Percentiles rank a stretch among this genome's conserved stretches.
Evolutionary conservation across 1,140 invertebrate genomes (phyloP).

Genomic region (Catajapyx aquilonaris): DNA sequence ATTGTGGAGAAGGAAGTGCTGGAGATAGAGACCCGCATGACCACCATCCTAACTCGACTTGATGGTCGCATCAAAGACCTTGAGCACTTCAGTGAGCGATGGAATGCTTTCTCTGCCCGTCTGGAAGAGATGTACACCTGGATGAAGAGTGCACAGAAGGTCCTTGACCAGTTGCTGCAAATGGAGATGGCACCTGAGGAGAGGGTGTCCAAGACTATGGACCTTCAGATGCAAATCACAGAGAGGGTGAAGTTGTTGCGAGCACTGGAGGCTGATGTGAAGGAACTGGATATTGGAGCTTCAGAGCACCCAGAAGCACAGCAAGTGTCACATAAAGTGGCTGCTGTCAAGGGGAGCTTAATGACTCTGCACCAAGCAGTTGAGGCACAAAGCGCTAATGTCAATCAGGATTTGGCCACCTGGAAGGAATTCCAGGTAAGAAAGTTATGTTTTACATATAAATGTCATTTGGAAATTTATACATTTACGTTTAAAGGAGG

Average conservation of each 20-base stretch:
- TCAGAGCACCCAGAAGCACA: slow-evolving; percentile 15
- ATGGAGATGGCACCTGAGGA: slow-evolving; percentile 53
- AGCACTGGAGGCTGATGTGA: slow-evolving; percentile 49
- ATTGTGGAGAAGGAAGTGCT: too few relatives aligned
- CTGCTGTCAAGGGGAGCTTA: slow-evolving; percentile 21
- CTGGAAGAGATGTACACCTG: slow-evolving; percentile 27
- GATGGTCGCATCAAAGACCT: slow-evolving; percentile 56
- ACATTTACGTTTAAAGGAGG: too few relatives aligned
- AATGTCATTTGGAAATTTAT: too few relatives aligned
- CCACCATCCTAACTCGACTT: slow-evolving; percentile 48
- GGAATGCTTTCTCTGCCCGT: slow-evolving; percentile 42
- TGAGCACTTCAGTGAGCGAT: slow-evolving; percentile 56
- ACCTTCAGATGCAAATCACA: slow-evolving; percentile 39
- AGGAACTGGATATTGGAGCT: too few relatives aligned
- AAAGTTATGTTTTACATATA: too few relatives aligned
- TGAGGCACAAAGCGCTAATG: slow-evolving; percentile 43
- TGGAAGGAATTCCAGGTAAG: slow-evolving; percentile 68
- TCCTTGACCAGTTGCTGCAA: slow-evolving; percentile 46
- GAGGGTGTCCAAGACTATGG: slow-evolving; percentile 41
- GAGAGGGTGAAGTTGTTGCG: slow-evolving; percentile 51
- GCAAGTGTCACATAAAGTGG: slow-evolving; percentile 6
- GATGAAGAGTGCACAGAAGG: slow-evolving; percentile 38
- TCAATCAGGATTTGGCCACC: slow-evolving; percentile 50
- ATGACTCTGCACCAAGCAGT: slow-evolving; percentile 42
- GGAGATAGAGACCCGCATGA: slow-evolving; percentile 52